Base-by-base conservation (phyloP, 2,113 vertebrate species). In the Geococcyx californianus region DNA sequence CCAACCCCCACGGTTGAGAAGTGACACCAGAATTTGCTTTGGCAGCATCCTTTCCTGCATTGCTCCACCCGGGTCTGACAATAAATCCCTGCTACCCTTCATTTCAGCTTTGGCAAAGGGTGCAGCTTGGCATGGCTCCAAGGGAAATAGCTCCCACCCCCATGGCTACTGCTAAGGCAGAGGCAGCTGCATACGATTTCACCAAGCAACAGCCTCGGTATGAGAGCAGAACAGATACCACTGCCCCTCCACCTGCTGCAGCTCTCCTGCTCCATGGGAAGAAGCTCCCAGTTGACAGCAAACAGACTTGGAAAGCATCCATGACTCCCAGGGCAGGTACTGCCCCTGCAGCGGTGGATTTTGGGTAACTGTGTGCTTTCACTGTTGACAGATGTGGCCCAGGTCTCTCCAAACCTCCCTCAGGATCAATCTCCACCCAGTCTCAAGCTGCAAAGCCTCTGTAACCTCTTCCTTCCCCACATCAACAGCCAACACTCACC, bases 381-480 rank as follows among this genome's bases (percentile, higher is more conserved):
- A 1, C 70, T 47, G n/a, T 13, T 29, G 42, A 26, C 51, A 70
- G 56, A 38, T 13, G 58, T n/a, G 64, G 45, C 68, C 31, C 38
- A 38, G 59, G 23, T 62, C 47, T 54, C 77, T 44, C 47, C 26
- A 56, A 47, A 63, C 24, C 40, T 51, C 56, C 67, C 82, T n/a
- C 74, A 73, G 68, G 87, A 87, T 42, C 25, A 72, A 66, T 89
- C 85, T 25, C 63, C 82, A 73, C 26, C 60, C 78, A 78, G 33
- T 24, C 51, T 78, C 3, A 1, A 0, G 16, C 56, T 91, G 51
- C 64, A 78, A 82, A 87, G 40, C 73, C 73, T 90, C 47, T 36
- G 26, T 4, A 36, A 34, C 56, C 47, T 59, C 36, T 18, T 83
- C 40, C n/a, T 42, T 55, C n/a, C 25, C 84, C 56, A n/a, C 5